Evolutionary conservation across 2,888 invertebrate species (phyloP), one percentile per base, ranked within the genome.

Genomic region (Cantharis nigra): DNA sequence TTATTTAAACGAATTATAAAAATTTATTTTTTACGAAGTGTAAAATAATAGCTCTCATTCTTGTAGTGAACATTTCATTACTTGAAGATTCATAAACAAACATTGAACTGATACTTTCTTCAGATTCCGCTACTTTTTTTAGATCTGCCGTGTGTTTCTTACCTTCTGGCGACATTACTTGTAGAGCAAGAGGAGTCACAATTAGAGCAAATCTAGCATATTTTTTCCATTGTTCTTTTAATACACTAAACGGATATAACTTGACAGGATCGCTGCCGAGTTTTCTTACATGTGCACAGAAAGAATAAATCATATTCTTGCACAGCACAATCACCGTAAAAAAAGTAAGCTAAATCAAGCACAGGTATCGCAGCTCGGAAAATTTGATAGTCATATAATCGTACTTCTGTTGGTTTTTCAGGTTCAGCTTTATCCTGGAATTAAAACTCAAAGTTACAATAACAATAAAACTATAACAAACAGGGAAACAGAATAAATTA

Each of bases 361-460:
- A 83, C 80, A 4, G 85, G 85, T 13, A 80, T 70, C 18, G 75
- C 79, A 5, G 81, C 9, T 63, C 62, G 74, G 20, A 83, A 78
- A 33, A 83, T 16, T 79, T 86, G 86, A 82, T 84, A 86, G 69
- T 85, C 85, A 16, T 85, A 16, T 1, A 85, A 73, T 62, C 81
- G 79, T 0, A 85, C 74, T 18, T 82, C 78, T 9, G 79, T 81
- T 16, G 84, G 85, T 14, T 77, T 80, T 18, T 72, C 65, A 3
- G 80, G 71, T 28, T 80, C 67, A 13, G 30, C 26, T 33, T 69
- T 2, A 69, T 79, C 77, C 81, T 82, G 14, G 14, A 69, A 69
- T 49, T 7, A 7, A 33, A 33, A 13, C 3, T 49, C 1, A n/a
- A 33, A 2, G 7, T 26, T 23, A 5, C 23, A 16, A 16, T 16